Evolutionary conservation across 37 sponge, comb jelly and placozoan genomes (phyloP).

Genomic region (Tethya wilhelma): DNA sequence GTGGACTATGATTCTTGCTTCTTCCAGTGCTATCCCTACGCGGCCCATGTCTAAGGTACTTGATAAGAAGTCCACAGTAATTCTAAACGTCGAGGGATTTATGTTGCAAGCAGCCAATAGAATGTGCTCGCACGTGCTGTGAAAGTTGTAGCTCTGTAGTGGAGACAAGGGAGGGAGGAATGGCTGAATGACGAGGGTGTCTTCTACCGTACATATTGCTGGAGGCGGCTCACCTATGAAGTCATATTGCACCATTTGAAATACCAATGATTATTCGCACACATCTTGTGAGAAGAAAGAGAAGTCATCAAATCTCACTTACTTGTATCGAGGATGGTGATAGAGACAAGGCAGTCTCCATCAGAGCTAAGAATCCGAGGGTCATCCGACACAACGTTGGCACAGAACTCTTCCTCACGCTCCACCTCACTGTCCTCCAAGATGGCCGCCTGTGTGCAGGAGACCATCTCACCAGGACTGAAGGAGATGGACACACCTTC

Average conservation of each 20-base stretch:
- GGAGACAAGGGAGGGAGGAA: background rate
- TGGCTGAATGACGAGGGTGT: constrained; percentile 4
- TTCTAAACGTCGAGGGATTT: background rate
- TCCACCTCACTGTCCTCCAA: constrained; percentile 22
- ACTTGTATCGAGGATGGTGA: constrained; percentile 18
- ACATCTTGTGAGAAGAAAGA: too few relatives aligned
- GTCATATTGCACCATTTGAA: background rate
- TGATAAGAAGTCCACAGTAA: constrained; percentile 40
- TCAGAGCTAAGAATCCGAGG: background rate
- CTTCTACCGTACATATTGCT: constrained; percentile 11
- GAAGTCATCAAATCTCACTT: too few relatives aligned
- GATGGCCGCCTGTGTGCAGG: constrained; percentile 16
- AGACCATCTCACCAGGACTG: constrained; percentile 4
- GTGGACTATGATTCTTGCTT: background rate
- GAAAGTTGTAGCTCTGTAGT: constrained; percentile 19
- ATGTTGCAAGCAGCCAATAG: constrained; percentile 25
- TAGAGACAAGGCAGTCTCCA: background rate
- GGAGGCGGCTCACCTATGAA: background rate
- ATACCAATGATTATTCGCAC: background rate
- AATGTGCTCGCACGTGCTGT: constrained; percentile 45
- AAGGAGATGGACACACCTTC: constrained; percentile 5
- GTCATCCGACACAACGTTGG: background rate
- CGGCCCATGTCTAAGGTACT: constrained; percentile 33
- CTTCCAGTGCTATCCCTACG: constrained; percentile 9
- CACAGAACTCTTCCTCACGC: constrained; percentile 25